Percentiles rank a stretch among this genome's conserved stretches.
Conservation (phyloP, 2,888 invertebrate genomes). For the Eupithecia vulgata region DNA sequence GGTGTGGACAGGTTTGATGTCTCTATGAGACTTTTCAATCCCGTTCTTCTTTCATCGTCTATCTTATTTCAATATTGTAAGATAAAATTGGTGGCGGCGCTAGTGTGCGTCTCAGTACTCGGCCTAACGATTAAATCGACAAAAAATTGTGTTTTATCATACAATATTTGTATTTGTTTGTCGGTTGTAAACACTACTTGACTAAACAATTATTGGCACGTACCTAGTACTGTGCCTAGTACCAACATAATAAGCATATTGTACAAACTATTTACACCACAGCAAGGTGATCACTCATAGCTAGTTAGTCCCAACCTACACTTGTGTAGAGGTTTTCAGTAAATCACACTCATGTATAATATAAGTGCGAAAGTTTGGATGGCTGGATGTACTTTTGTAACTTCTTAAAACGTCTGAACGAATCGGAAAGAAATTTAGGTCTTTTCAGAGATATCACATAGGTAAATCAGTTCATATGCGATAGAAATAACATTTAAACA, state of each 20-base stretch:
- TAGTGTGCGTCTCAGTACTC: too few species aligned
- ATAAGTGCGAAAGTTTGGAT: background rate
- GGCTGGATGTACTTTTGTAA: background rate
- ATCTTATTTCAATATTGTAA: too few species aligned
- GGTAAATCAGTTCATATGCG: too few species aligned
- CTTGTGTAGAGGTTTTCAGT: background rate
- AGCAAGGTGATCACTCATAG: background rate
- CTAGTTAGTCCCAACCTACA: background rate
- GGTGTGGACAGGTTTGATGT: too few species aligned
- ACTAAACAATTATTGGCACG: background rate
- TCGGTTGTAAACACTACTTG: background rate
- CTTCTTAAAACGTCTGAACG: background rate
- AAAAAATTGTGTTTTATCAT: background rate
- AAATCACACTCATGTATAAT: too few species aligned
- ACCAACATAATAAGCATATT: slow-evolving; percentile 1
- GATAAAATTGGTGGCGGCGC: too few species aligned
- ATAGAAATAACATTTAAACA: too few species aligned
- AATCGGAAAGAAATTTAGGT: background rate
- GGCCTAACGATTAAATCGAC: background rate
- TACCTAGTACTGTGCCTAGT: background rate
- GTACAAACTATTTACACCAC: background rate
- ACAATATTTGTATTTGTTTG: background rate
- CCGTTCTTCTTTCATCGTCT: too few species aligned
- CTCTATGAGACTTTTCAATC: too few species aligned
- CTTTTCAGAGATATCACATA: too few species aligned